Base-by-base conservation (phyloP, 2,113 vertebrate genomes). In the Anolis sagrei region DNA sequence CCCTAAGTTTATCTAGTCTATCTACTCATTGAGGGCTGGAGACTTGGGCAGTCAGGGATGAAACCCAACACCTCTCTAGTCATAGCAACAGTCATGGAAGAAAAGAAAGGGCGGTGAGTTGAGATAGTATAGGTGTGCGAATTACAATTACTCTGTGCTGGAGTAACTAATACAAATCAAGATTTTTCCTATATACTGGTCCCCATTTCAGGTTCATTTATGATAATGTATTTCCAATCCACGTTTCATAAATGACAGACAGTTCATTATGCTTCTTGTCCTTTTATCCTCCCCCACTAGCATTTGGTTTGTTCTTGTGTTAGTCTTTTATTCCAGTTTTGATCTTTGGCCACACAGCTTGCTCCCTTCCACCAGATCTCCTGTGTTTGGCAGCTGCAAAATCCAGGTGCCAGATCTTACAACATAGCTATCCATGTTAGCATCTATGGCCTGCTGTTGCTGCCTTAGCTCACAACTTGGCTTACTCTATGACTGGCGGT, bases 381-480 rank as follows among this genome's bases (percentile, higher is more conserved):
- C 86, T 88, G 79, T 82, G 69, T 84, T 91, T 89, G 88, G 91
- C 88, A 91, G 89, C 90, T 93, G 89, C 83, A 84, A 73, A 29
- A 86, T 68, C 86, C 89, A 90, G 51, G 81, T 87, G 85, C 90
- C 72, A 76, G 85, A 72, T 89, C 83, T 86, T 90, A 70, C 82
- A 89, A 86, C 89, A 68, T 13, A 90, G 77, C 79, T 87, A 89
- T 90, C 81, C 75, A 36, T 64, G 3, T 1, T 90, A 89, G 84
- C 76, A 62, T 58, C 7, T 1, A 54, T 54, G 39, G 74, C 90
- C 88, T 72, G 27, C 86, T 91, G 54, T 87, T 86, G 82, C 69
- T 84, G 92, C 86, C 86, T 90, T 94, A 82, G 83, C 86, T 89
- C 89, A 74, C 68, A 79, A 83, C 87, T 93, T 91, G 92, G 87